Conservation (phyloP, 23 tunicate genomes). For the Styela plicata region DNA sequence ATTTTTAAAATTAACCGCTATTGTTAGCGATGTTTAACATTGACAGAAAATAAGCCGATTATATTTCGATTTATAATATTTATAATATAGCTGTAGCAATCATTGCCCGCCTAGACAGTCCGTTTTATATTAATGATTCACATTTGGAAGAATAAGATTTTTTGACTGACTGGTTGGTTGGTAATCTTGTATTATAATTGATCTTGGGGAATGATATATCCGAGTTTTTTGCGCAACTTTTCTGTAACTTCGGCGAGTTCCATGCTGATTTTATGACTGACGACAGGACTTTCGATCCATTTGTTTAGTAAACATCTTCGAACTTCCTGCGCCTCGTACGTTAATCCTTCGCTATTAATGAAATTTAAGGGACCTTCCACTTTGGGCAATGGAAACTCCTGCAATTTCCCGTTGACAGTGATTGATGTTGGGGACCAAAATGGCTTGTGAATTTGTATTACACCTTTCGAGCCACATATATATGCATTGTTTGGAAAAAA, state of each 20-base stretch:
- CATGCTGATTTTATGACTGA: conserved; percentile 2
- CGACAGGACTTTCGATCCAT: conserved; percentile 1
- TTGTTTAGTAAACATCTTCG: conserved; percentile 57
- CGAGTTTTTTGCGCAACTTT: conserved; percentile 30
- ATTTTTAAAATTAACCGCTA: no score
- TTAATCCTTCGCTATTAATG: conserved; percentile 47
- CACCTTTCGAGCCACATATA: conserved; percentile 62
- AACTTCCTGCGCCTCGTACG: conserved; percentile 78
- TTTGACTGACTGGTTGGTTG: no score
- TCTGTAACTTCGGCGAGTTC: conserved; percentile 36
- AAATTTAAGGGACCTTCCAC: conserved; percentile 27
- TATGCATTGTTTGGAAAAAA: conserved; percentile 45
- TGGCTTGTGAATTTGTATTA: conserved; percentile 41
- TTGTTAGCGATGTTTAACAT: no score
- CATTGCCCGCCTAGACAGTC: no score
- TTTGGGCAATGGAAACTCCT: conserved; percentile 22
- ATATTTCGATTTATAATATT: no score
- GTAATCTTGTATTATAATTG: no score
- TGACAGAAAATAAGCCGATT: no score
- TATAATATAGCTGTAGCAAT: no score
- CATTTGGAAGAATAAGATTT: no score
- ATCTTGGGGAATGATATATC: conserved; percentile 38
- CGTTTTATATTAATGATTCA: no score
- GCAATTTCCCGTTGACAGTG: neutral
- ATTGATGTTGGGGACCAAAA: conserved; percentile 37